Conservation (phyloP, 2,113 vertebrate species). For the Uria aalge region DNA sequence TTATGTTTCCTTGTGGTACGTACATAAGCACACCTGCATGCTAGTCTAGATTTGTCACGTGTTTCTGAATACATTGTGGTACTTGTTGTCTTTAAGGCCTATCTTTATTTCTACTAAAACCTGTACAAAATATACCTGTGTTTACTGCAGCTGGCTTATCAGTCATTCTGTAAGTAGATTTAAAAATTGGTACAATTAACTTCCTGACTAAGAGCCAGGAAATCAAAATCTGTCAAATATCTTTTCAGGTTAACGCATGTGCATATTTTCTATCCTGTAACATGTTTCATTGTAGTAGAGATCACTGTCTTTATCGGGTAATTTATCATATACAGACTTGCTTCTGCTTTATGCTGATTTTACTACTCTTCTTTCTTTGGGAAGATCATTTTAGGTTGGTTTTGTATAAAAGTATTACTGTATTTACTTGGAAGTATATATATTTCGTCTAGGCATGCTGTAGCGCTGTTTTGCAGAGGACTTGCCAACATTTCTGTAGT, state of each 20-base stretch:
- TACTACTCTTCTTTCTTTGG: conserved; percentile 1
- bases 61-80: background rate
- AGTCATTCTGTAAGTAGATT: background rate
- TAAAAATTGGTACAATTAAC: conserved; percentile 36
- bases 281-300: conserved; percentile 7
- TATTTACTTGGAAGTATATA: background rate
- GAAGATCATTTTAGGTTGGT: background rate
- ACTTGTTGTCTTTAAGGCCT: background rate
- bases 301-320: conserved; percentile 11
- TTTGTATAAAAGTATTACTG: background rate
- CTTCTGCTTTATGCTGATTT: conserved; percentile 22
- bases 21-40: background rate
- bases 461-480: background rate
- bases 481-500: background rate
- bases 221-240: conserved; percentile 40
- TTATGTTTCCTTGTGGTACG: background rate
- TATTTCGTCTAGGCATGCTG: background rate
- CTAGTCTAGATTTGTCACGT: background rate
- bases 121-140: background rate
- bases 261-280: conserved; percentile 18
- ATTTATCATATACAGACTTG: conserved; percentile 20
- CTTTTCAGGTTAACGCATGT: background rate
- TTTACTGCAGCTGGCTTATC: background rate
- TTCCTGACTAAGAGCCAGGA: conserved; percentile 23
- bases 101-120: background rate